Conservation (phyloP, 2,797 vertebrate genomes). For the Liparis tanakae region DNA sequence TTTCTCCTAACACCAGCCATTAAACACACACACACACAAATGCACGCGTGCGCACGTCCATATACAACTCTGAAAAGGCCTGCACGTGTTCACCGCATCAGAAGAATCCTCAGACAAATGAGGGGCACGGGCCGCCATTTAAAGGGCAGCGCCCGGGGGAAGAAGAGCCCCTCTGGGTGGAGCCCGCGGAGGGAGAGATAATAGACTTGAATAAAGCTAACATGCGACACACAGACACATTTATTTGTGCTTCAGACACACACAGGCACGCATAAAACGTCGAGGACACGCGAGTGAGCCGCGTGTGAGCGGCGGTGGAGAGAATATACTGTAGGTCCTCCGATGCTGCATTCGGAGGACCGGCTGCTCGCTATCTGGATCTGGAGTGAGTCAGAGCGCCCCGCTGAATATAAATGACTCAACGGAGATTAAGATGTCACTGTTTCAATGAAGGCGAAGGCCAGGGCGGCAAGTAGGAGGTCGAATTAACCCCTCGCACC, state of each 20-base stretch:
- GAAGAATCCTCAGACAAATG: constrained; percentile 58
- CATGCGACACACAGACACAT: constrained; percentile 44
- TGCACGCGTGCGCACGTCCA: background rate
- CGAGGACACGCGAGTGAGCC: constrained; percentile 26
- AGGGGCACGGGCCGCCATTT: constrained; percentile 54
- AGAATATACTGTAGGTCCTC: constrained; percentile 25
- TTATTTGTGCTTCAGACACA: constrained; percentile 21
- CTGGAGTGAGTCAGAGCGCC: constrained; percentile 65
- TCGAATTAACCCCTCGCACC: constrained; percentile 60
- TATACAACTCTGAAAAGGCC: constrained; percentile 38
- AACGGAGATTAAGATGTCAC: constrained; percentile 71
- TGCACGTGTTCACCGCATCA: constrained; percentile 30
- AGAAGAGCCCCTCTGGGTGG: constrained; percentile 49
- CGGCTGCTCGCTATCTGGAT: constrained; percentile 54
- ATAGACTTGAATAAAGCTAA: constrained; percentile 56
- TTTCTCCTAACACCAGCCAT: constrained; percentile 47
- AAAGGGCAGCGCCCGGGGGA: constrained; percentile 53
- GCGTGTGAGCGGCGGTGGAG: constrained; percentile 31
- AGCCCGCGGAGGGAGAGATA: constrained; percentile 52
- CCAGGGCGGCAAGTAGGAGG: constrained; percentile 60
- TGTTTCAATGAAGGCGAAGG: constrained; percentile 65
- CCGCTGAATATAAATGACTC: constrained; percentile 71
- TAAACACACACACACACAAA: background rate
- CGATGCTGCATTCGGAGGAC: constrained; percentile 34
- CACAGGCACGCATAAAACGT: background rate